phyloP scores from a whole-genome alignment of 2,113 vertebrate genomes.

The Verasper variegatus region DNA sequence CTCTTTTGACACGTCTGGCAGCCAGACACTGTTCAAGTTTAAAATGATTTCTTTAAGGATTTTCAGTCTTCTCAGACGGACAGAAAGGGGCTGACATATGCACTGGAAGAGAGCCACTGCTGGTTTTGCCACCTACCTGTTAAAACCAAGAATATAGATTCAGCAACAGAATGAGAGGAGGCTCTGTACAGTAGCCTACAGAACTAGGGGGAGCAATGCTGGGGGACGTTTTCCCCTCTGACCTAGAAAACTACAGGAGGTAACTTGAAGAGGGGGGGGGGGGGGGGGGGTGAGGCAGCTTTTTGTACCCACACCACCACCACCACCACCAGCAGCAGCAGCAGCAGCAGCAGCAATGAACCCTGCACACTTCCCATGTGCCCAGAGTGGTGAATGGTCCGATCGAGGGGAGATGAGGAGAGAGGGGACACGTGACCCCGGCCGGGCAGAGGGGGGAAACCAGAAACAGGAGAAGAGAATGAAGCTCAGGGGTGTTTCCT shows the following conservation, averaged over 20 bases:
- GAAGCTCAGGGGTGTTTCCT: constrained; percentile 60
- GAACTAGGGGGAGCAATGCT: constrained; percentile 24
- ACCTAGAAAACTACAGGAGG: constrained; percentile 71
- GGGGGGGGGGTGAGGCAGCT: background rate
- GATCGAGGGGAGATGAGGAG: constrained; percentile 26
- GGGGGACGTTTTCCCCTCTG: constrained; percentile 46
- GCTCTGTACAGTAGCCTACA: constrained; percentile 36
- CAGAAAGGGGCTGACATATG: background rate
- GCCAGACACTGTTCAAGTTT: background rate
- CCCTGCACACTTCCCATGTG: constrained; percentile 42
- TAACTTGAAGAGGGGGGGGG: constrained; percentile 23
- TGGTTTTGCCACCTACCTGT: background rate
- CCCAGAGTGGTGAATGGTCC: constrained; percentile 35
- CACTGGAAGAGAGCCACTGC: background rate
- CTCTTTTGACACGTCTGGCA: background rate
- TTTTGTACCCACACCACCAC: constrained; percentile 21
- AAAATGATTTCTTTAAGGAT: background rate
- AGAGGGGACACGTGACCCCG: constrained; percentile 48
- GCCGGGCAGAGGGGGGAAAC: constrained; percentile 10
- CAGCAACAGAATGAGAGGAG: background rate
- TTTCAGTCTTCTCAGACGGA: background rate
- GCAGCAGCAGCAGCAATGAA: constrained; percentile 35
- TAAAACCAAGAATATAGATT: background rate
- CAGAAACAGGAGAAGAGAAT: constrained; percentile 25
- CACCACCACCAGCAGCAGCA: constrained; percentile 21